These are phyloP conservation scores for Nematolebias whitei DNA, from an alignment of 2,113 vertebrate species.

Conservation along the genomic window DNA sequence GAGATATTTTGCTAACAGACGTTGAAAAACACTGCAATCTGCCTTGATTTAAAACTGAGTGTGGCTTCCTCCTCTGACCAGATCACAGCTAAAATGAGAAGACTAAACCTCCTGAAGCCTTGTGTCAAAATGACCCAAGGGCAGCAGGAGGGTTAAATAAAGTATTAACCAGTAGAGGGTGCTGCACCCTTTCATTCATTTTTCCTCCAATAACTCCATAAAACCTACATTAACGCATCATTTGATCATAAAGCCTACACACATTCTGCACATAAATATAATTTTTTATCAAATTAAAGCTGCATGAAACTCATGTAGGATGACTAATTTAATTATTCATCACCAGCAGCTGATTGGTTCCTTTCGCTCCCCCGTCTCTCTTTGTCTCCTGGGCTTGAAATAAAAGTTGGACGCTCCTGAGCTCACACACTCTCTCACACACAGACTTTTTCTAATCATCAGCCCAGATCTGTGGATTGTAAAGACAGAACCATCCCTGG, in stretches of 20 bases:
- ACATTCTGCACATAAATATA: background rate
- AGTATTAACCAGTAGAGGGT: slow-evolving; percentile 23
- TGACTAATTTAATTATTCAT: slow-evolving; percentile 37
- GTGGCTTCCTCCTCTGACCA: background rate
- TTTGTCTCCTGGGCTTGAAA: slow-evolving; percentile 17
- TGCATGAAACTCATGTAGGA: slow-evolving; percentile 10
- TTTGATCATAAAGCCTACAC: background rate
- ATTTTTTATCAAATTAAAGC: background rate
- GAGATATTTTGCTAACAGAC: too few species aligned
- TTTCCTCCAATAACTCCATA: background rate
- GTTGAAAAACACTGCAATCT: too few species aligned
- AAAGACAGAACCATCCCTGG: background rate
- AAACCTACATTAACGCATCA: background rate
- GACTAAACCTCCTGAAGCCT: too few species aligned
- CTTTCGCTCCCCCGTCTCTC: slow-evolving; percentile 10
- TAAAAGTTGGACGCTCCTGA: slow-evolving; percentile 46
- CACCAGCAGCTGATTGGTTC: slow-evolving; percentile 50
- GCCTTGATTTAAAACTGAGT: too few species aligned
- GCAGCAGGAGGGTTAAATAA: too few species aligned
- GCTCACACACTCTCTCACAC: slow-evolving; percentile 4
- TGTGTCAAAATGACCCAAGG: too few species aligned
- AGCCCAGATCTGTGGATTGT: slow-evolving; percentile 7
- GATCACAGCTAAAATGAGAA: too few species aligned
- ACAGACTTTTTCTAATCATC: background rate
- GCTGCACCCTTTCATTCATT: slow-evolving; percentile 15